Conservation (phyloP, 2,888 invertebrate species). For the Catocala nupta region DNA sequence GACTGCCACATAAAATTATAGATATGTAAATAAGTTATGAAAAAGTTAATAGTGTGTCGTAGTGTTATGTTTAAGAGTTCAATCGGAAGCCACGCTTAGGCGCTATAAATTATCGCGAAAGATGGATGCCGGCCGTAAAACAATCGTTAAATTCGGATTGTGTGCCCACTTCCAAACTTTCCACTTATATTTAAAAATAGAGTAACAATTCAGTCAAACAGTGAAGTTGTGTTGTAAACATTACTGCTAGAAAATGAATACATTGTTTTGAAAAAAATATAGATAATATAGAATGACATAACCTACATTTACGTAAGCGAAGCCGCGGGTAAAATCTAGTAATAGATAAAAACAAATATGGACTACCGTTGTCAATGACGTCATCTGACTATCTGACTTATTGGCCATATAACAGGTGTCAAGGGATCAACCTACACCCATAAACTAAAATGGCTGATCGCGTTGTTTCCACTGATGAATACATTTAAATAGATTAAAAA, state of each 20-base stretch:
- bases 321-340: not conserved
- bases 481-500: constrained; percentile 58
- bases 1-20: constrained; percentile 33
- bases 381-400: constrained; percentile 9
- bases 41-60: constrained; percentile 41
- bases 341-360: constrained; percentile 1
- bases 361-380: not conserved
- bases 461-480: constrained; percentile 57
- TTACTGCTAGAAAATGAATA: no score
- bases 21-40: constrained; percentile 46
- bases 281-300: no score
- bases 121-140: constrained; percentile 71
- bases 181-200: constrained; percentile 30
- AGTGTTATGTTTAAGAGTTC: constrained; percentile 40
- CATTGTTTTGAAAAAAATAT: no score
- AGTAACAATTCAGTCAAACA: not conserved
- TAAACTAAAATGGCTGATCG: constrained; percentile 27
- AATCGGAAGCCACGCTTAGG: constrained; percentile 68
- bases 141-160: constrained; percentile 76
- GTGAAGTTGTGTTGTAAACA: not conserved
- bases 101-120: constrained; percentile 73
- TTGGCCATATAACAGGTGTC: constrained; percentile 14
- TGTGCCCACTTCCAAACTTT: constrained; percentile 51
- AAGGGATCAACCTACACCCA: constrained; percentile 19
- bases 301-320: no score